Evolutionary conservation across 2,888 invertebrate species (phyloP), one percentile per base, ranked within the genome.

Genomic region (Cosmia pyralina): DNA sequence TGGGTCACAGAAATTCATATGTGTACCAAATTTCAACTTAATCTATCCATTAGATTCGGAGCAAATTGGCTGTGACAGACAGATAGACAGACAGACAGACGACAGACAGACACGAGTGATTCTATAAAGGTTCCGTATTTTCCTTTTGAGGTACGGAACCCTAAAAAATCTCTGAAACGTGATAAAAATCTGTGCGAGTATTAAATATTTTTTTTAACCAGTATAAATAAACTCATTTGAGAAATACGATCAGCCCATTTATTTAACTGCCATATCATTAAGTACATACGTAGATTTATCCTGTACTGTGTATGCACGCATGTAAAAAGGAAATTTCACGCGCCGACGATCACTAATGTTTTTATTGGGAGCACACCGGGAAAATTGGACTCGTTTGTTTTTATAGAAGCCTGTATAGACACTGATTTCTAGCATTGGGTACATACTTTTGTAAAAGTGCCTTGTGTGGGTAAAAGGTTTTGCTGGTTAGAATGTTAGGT

Each of bases 291-390:
- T 85, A 74, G 65, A 81, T 77, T 83, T 79, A 84, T 84, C 78
- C 74, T 71, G 72, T 60, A 63, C 71, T 44, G 52, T 62, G 58
- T 81, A 84, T 74, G 77, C 81, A 86, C 87, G 88, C 88, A 89
- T 90, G 87, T 84, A 88, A 89, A 89, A 85, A 87, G 85, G 82
- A 84, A 89, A 91, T 91, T 91, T 89, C 87, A 90, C 92, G 90
- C 88, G 71, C 79, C 88, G 85, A 82, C 85, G 86, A 88, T 81
- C 89, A 79, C 90, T 91, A 90, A 92, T 92, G 92, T 90, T 91
- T 92, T 90, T 90, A 92, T 91, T 92, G 89, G 85, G 84, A 88
- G 86, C 85, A 90, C 83, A 87, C 85, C 81, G 83, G 87, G 87
- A 85, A 90, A 90, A 92, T 91, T 88, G 88, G 82, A 81, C 79